Conservation (phyloP, 2,113 vertebrate species). For the Corynorhinus townsendii region DNA sequence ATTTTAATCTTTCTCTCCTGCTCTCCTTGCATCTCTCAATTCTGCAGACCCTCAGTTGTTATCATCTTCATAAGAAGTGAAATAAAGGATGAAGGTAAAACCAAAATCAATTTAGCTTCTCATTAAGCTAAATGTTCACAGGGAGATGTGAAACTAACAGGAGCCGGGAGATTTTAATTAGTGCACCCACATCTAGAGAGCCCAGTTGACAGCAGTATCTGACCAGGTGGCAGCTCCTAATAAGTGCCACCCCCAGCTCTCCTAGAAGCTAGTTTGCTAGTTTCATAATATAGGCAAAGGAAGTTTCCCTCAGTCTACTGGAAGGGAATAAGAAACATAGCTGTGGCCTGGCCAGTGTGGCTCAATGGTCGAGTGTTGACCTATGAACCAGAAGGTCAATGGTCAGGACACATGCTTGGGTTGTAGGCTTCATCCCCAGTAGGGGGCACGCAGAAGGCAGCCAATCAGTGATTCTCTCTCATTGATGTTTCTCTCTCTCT, state of each 20-base stretch:
- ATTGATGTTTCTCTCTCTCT: no score
- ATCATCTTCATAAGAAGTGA: background rate
- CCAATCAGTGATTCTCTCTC: no score
- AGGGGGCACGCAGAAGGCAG: no score
- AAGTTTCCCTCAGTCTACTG: background rate
- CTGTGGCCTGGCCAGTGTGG: no score
- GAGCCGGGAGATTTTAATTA: background rate
- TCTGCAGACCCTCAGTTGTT: background rate
- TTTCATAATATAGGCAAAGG: background rate
- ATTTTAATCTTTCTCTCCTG: background rate
- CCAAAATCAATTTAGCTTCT: slow-evolving; percentile 4
- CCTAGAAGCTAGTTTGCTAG: background rate
- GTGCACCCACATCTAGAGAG: background rate
- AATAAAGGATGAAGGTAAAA: background rate
- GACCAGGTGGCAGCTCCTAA: background rate
- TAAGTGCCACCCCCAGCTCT: background rate
- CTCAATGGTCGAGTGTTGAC: no score
- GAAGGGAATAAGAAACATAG: background rate
- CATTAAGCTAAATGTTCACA: background rate
- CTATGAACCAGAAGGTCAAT: no score
- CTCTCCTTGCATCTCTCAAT: background rate
- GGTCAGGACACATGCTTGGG: no score
- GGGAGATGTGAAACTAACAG: background rate
- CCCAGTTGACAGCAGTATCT: background rate
- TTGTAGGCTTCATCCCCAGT: no score